Evolutionary conservation across 2,888 invertebrate species (phyloP).

Genomic region (Epirrhoe tristata): DNA sequence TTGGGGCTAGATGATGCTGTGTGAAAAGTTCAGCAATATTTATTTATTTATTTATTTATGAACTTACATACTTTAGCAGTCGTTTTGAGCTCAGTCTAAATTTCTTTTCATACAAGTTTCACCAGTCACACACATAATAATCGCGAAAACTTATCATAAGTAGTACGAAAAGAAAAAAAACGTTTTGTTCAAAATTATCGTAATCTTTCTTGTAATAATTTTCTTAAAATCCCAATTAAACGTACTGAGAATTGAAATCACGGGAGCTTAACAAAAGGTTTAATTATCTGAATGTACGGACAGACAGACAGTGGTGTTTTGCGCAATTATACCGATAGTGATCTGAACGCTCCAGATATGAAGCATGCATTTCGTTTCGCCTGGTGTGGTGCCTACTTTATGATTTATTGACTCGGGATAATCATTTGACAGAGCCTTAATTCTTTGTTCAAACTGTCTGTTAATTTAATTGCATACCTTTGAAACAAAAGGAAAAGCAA

Average conservation of each 20-base stretch:
- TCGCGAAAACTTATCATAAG: not conserved
- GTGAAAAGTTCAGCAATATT: no score
- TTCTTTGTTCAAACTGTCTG: not conserved
- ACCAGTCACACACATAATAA: not conserved
- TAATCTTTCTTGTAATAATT: slow-evolving; percentile 3
- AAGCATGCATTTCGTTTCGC: slow-evolving; percentile 60
- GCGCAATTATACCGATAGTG: slow-evolving; percentile 74
- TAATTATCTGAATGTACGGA: slow-evolving; percentile 51
- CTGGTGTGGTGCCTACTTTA: slow-evolving; percentile 39
- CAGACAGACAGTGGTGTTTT: slow-evolving; percentile 73
- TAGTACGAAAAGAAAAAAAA: not conserved
- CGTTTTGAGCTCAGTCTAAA: no score
- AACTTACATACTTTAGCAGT: no score
- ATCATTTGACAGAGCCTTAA: slow-evolving; percentile 31
- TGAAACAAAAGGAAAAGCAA: slow-evolving; percentile 49
- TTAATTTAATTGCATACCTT: not conserved
- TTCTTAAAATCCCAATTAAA: slow-evolving; percentile 25
- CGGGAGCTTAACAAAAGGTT: slow-evolving; percentile 46
- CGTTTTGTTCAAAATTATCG: not conserved
- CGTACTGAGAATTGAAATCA: slow-evolving; percentile 38
- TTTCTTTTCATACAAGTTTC: not conserved
- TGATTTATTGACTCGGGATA: slow-evolving; percentile 39
- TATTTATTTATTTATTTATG: no score
- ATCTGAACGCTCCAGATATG: slow-evolving; percentile 67
- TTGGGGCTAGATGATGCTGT: no score